Evolutionary conservation across 64 coral and sea anemone species (phyloP), one percentile per base, ranked within the genome.

Genomic region (Astreopora myriophthalma): DNA sequence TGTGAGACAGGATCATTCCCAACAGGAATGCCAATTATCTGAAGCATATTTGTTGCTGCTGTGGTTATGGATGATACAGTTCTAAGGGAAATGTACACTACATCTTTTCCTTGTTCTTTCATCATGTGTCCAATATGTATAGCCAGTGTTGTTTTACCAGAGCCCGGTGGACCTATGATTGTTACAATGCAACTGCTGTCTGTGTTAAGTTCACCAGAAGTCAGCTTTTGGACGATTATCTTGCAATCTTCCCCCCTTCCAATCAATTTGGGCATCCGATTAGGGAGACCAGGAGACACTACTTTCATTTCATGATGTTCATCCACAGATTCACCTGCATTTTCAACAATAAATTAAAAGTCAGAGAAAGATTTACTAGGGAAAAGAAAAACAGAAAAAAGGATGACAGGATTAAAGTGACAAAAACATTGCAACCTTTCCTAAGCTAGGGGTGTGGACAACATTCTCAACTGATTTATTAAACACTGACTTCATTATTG

Each of bases 71-170:
- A 17, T 7, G 49, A 24, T 16, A 76, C 28, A 6, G 16, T 20
- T 61, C 84, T 92, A 6, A 92, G 48, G 12, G 6, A 31, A 30
- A 92, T 30, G 48, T 92, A 85, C 33, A 86, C 16, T 14, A 92
- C 34, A 39, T 58, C 30, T 38, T 80, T 85, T n/a, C 71, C 90
- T 61, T 86, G 19, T 1, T 46, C 33, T 24, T 63, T 11, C 26
- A 92, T 52, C 48, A 33, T 76, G 51, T 92, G 33, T 0, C 80
- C 90, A 8, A 85, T 25, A 19, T 6, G 29, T 14, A 31, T 86
- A 0, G 82, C 69, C 5, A 65, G 2, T 0, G 42, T 35, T 28
- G 90, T 85, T 19, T 92, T 92, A 0, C 90, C 90, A 76, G 64
- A 85, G 33, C 69, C 79, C 24, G 90, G 90, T 16, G 80, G 79